Evolutionary conservation across 2,797 vertebrate species (phyloP).

Genomic region (Glyptemys insculpta): DNA sequence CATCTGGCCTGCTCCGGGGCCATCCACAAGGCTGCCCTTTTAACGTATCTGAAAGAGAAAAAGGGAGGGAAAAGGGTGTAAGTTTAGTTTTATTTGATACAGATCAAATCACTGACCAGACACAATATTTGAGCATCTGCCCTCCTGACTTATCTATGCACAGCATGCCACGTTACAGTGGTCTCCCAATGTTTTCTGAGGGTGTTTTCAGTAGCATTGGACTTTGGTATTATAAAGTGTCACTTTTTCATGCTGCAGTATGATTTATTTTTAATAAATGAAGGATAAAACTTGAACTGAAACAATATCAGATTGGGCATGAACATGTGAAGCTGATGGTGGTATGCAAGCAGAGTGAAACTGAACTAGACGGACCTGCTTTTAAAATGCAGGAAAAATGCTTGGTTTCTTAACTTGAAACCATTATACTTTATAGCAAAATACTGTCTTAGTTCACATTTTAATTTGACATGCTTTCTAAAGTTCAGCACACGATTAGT

Average conservation of each 20-base stretch:
- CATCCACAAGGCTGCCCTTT: constrained; percentile 96
- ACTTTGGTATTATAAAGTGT: background rate
- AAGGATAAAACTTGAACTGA: background rate
- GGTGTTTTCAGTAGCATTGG: background rate
- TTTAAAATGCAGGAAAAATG: background rate
- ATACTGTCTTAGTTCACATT: background rate
- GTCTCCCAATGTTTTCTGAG: background rate
- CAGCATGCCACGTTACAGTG: fast-evolving
- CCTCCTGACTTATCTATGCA: background rate
- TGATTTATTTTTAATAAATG: background rate
- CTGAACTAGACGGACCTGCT: background rate
- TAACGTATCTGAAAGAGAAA: constrained; percentile 86
- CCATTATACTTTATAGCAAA: background rate
- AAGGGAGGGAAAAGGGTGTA: background rate
- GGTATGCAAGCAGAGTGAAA: background rate
- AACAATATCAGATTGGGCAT: background rate
- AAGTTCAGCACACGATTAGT: background rate
- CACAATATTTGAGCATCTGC: background rate
- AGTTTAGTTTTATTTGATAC: background rate
- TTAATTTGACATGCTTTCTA: background rate
- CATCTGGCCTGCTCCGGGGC: constrained; percentile 98
- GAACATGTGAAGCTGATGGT: background rate
- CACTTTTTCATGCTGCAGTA: background rate
- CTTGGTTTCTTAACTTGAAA: background rate
- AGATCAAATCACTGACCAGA: background rate